These are phyloP conservation scores for Ostrea denselamellosa DNA, from an alignment of 1,140 invertebrate species.

Conservation along the genomic window DNA sequence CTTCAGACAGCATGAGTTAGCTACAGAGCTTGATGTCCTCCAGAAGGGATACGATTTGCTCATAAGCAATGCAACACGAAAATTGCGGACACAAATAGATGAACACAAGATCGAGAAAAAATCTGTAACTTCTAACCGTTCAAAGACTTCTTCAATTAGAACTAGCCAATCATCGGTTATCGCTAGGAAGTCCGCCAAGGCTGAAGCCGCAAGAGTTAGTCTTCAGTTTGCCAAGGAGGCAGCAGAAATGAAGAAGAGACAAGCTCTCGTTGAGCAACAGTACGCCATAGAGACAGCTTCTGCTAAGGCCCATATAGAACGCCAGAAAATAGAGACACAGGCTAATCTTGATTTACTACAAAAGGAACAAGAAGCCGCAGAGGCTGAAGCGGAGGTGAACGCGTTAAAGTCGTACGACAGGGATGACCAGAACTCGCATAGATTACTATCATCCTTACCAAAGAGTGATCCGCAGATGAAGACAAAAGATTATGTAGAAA, in stretches of 20 bases:
- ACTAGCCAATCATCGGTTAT: not conserved
- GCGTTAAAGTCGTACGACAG: not conserved
- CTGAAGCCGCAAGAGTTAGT: conserved; percentile 19
- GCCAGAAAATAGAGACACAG: conserved; percentile 20
- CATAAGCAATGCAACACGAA: not conserved
- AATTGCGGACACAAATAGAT: not conserved
- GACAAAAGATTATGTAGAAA: not conserved
- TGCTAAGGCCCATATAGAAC: not conserved
- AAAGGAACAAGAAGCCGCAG: not conserved
- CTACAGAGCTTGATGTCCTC: conserved; percentile 3
- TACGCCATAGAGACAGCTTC: not conserved
- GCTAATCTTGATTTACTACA: conserved; percentile 13
- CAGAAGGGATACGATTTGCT: not conserved
- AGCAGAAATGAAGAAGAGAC: not conserved
- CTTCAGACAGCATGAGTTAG: not conserved
- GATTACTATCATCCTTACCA: not conserved
- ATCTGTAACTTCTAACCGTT: not conserved
- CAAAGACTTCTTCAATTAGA: not conserved
- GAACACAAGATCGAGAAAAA: not conserved
- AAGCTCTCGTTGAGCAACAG: not conserved
- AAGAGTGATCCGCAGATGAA: not conserved
- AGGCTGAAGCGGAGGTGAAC: conserved; percentile 22
- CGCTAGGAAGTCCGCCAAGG: conserved; percentile 8
- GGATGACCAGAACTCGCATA: not conserved
- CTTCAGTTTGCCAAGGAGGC: conserved; percentile 13